Percentiles rank a stretch among this genome's conserved stretches.
phyloP scores from a whole-genome alignment of 2,113 vertebrate species.

The Danionella cerebrum region DNA sequence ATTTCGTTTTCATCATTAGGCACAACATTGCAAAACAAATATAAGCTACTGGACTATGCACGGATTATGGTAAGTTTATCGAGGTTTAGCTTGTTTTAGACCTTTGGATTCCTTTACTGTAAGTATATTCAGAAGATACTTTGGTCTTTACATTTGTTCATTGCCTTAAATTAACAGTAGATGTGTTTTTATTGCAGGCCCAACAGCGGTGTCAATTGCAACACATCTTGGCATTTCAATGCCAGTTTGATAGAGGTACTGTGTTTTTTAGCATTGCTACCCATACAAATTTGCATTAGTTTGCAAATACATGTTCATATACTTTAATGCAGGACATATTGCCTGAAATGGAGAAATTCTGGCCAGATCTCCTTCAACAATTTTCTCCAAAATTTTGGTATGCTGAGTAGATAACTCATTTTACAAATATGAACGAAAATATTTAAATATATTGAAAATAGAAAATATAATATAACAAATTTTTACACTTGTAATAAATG shows the following conservation, averaged over 20 bases:
- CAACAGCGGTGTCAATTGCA: slow-evolving; percentile 51
- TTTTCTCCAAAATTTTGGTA: slow-evolving; percentile 38
- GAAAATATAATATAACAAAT: no score
- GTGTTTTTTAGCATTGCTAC: neutral
- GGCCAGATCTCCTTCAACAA: slow-evolving; percentile 42
- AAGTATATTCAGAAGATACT: no score
- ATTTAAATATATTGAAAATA: no score
- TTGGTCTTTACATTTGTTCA: no score
- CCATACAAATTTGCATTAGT: no score
- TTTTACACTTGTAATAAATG: no score
- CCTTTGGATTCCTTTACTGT: no score
- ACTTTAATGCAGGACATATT: slow-evolving; percentile 39
- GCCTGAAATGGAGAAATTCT: slow-evolving; percentile 41
- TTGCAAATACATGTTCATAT: no score
- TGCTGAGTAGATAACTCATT: no score
- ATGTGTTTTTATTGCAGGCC: slow-evolving; percentile 54
- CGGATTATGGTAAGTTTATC: slow-evolving; percentile 61
- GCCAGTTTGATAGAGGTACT: slow-evolving; percentile 31
- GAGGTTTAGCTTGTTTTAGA: no score
- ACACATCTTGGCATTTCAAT: slow-evolving; percentile 53
- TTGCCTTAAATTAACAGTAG: neutral
- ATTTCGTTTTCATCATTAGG: slow-evolving; percentile 46
- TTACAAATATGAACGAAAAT: neutral
- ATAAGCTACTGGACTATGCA: slow-evolving; percentile 65
- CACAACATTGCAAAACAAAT: slow-evolving; percentile 55